Conservation (phyloP, 2,888 invertebrate species). For the Microplitis deprimator region DNA sequence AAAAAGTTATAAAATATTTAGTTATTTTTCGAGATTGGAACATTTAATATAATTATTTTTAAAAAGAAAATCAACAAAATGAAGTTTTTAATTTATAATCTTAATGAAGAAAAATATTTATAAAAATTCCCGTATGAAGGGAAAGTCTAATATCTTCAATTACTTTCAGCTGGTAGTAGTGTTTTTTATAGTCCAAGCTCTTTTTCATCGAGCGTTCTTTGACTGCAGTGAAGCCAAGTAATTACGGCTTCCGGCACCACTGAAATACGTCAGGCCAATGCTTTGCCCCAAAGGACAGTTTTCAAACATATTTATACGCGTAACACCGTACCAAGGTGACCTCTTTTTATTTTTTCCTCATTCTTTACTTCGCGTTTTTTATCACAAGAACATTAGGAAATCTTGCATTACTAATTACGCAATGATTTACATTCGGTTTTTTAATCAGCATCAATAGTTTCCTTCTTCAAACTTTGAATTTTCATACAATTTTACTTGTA, state of each 20-base stretch:
- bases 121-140: background rate
- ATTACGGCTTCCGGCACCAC: conserved; percentile 19
- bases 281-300: conserved; percentile 16
- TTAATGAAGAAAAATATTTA: background rate
- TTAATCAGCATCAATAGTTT: conserved; percentile 26
- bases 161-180: background rate
- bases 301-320: conserved; percentile 36
- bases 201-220: conserved; percentile 22
- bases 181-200: background rate
- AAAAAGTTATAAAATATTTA: background rate
- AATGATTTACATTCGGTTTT: conserved; percentile 32
- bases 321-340: conserved; percentile 27
- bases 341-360: conserved; percentile 13
- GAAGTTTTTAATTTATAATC: background rate
- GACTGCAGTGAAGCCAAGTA: conserved; percentile 22
- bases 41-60: no score
- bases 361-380: background rate
- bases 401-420: conserved; percentile 30
- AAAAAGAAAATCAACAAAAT: background rate
- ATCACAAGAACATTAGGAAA: conserved; percentile 26
- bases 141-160: background rate
- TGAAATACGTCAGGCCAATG: conserved; percentile 14
- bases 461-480: conserved; percentile 6
- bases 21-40: no score
- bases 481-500: conserved; percentile 5